Evolutionary conservation across 2,888 invertebrate species (phyloP).

Genomic region (Callosobruchus maculatus): DNA sequence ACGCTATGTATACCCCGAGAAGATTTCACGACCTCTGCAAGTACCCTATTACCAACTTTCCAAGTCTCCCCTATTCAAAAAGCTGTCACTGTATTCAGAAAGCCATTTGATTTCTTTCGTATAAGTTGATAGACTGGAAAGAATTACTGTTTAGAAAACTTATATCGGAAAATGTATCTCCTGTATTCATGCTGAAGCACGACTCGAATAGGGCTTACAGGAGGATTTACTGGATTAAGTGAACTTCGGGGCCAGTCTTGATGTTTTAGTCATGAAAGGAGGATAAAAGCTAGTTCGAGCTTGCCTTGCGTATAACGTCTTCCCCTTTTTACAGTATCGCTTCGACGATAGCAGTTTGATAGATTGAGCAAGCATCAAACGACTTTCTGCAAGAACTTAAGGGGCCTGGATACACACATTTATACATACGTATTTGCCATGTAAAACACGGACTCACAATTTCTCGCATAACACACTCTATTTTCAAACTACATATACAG

Average conservation of each 20-base stretch:
- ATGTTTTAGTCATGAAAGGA: neutral
- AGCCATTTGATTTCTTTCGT: neutral
- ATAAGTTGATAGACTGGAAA: neutral
- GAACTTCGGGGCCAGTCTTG: neutral
- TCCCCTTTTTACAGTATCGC: neutral
- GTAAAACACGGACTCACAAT: too few species aligned
- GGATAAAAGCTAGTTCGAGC: neutral
- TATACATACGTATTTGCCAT: too few species aligned
- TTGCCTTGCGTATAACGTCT: neutral
- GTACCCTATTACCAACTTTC: too few species aligned
- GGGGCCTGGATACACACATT: too few species aligned
- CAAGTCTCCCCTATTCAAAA: neutral
- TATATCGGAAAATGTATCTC: neutral
- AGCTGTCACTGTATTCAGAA: neutral
- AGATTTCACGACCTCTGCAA: too few species aligned
- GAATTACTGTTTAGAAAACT: neutral
- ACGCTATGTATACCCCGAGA: too few species aligned
- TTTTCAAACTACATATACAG: too few species aligned
- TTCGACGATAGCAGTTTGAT: neutral
- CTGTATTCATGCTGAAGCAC: neutral
- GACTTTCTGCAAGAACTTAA: too few species aligned
- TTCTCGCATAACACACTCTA: too few species aligned
- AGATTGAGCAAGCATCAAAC: too few species aligned
- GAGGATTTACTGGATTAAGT: neutral
- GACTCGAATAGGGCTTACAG: neutral